phyloP scores from a whole-genome alignment of 2,113 vertebrate species.

The Toxotes chatareus region DNA sequence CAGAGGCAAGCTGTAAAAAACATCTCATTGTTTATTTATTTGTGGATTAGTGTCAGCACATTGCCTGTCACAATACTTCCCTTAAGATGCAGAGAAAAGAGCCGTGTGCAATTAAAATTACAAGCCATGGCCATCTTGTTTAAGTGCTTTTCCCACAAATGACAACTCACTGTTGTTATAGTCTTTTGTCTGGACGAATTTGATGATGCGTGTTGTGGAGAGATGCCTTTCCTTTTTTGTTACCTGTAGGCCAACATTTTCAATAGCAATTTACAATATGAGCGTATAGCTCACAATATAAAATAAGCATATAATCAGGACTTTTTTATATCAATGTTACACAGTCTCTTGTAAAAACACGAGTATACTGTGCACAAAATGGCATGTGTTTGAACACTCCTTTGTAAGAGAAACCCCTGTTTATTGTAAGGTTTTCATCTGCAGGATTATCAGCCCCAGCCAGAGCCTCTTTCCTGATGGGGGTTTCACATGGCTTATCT shows the following conservation, averaged over 20 bases:
- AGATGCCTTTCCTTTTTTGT: conserved; percentile 64
- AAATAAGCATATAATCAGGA: conserved; percentile 51
- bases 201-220: conserved; percentile 76
- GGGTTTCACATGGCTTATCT: conserved; percentile 99
- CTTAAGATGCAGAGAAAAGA: conserved; percentile 80
- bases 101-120: conserved; percentile 84
- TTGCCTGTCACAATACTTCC: conserved; percentile 79
- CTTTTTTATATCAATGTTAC: conserved; percentile 25
- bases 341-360: conserved; percentile 25
- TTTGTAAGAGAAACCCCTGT: conserved; percentile 98
- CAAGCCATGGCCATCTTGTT: conserved; percentile 83
- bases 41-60: conserved; percentile 88
- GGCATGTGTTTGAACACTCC: conserved; percentile 88
- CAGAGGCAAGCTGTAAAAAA: conserved; percentile 55
- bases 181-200: conserved; percentile 78
- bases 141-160: conserved; percentile 81
- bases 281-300: conserved; percentile 27
- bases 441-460: conserved; percentile 99
- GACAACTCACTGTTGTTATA: conserved; percentile 79
- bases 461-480: conserved; percentile 99
- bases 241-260: conserved; percentile 73
- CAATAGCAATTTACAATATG: conserved; percentile 38
- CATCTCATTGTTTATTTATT: conserved; percentile 94
- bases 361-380: conserved; percentile 51
- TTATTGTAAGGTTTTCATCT: conserved; percentile 99